Evolutionary conservation across 2,113 vertebrate species (phyloP).

Genomic region (Pristiophorus japonicus): DNA sequence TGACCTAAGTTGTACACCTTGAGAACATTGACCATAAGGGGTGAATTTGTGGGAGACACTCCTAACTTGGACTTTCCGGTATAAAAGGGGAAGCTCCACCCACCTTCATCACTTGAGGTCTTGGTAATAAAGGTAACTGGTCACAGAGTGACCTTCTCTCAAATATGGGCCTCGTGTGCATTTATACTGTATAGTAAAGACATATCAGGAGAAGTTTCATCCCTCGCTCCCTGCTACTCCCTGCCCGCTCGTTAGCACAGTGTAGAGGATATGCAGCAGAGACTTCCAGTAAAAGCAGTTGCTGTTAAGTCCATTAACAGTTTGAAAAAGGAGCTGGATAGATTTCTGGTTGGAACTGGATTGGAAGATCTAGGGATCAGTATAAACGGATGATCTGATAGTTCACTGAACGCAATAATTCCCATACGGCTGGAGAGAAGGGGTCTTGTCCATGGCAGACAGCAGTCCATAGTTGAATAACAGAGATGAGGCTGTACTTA

Average conservation of each 20-base stretch:
- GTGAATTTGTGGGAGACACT: too few relatives aligned
- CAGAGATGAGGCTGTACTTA: not conserved
- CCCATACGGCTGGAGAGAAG: too few relatives aligned
- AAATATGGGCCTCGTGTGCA: too few relatives aligned
- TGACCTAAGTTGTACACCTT: too few relatives aligned
- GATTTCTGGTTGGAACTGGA: not conserved
- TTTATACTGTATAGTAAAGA: too few relatives aligned
- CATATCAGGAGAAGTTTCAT: not conserved
- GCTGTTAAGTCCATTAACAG: not conserved
- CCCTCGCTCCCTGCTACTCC: not conserved
- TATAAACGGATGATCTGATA: not conserved
- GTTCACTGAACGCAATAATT: not conserved
- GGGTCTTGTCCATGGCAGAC: too few relatives aligned
- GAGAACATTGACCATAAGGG: too few relatives aligned
- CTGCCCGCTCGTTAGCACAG: not conserved
- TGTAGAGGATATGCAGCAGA: not conserved
- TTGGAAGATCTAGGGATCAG: not conserved
- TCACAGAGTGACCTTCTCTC: too few relatives aligned
- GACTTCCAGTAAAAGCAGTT: not conserved
- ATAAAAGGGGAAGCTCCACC: too few relatives aligned
- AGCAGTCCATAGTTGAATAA: not conserved
- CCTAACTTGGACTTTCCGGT: too few relatives aligned
- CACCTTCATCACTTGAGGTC: too few relatives aligned
- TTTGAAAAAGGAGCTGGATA: not conserved
- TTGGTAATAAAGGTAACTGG: too few relatives aligned